Percentiles rank a stretch among this genome's conserved stretches.
Evolutionary conservation across 2,888 invertebrate species (phyloP).

Genomic region (Rotaria sp.): DNA sequence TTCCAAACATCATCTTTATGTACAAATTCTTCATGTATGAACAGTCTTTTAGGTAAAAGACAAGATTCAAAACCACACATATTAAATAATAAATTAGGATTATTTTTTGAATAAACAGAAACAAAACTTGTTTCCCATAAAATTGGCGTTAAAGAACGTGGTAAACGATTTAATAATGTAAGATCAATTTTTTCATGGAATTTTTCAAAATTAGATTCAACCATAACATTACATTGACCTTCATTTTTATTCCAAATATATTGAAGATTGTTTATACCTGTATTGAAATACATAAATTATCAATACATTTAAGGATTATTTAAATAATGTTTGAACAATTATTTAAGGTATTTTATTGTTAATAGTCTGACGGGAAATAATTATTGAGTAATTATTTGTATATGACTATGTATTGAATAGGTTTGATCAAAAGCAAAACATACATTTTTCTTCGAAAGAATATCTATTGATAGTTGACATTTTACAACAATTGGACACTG

Average conservation of each 20-base stretch:
- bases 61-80: constrained; percentile 99
- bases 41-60: constrained; percentile 77
- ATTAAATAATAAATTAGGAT: constrained; percentile 94
- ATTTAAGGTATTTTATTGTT: too few relatives aligned
- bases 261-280: constrained; percentile 36
- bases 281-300: background rate
- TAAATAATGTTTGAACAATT: too few relatives aligned
- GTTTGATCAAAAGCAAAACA: too few relatives aligned
- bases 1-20: constrained; percentile 94
- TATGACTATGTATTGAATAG: too few relatives aligned
- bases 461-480: too few relatives aligned
- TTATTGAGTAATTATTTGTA: too few relatives aligned
- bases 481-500: too few relatives aligned
- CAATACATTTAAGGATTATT: too few relatives aligned
- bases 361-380: too few relatives aligned
- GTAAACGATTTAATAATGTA: constrained; percentile 84
- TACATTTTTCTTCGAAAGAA: too few relatives aligned
- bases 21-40: constrained; percentile 64
- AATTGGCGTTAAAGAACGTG: too few relatives aligned
- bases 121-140: constrained; percentile 99
- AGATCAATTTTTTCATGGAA: constrained; percentile 98
- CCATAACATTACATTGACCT: constrained; percentile 93
- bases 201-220: constrained; percentile 94
- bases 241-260: constrained; percentile 98
- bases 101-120: constrained; percentile 97